Base-by-base conservation (phyloP, 53 echinoderm and acorn worm species). In the Stichopus horrens region DNA sequence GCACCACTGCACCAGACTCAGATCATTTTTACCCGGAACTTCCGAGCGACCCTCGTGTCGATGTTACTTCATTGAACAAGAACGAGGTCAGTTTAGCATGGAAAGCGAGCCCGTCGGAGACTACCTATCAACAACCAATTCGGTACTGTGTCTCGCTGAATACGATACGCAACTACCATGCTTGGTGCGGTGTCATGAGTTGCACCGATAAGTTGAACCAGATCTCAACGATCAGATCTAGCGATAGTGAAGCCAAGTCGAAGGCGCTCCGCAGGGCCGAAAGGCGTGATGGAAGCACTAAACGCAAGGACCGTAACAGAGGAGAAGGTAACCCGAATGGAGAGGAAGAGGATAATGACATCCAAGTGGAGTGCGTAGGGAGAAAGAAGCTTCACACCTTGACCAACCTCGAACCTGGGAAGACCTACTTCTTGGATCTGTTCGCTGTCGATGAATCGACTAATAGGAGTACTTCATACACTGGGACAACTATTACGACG, bases 1-100 rank as follows among this genome's bases (percentile, higher is more conserved):
- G 96, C 5, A 99, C 99, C 56, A 94, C 96, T 23, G 90, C 94
- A 0, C 96, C 99, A n/a, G 92, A 99, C 53, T 96, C 99, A 23
- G 98, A 97, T 92, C 94, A 95, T 74, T 77, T 93, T 86, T 95
- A 86, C 58, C 98, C 98, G 23, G 94, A 94, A 37, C 88, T 95
- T 74, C 98, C 98, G 23, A 93, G 92, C 74, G 98, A 97, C 79
- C 92, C 98, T 18, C 76, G 90, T 8, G 89, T 97, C n/a, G 95
- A 97, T 86, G 89, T 97, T 53, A 97, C 98, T 22, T 90, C 98
- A 59, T 89, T 90, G 22, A 78, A 88, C 37, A 95, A 92, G 90
- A 95, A 97, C 57, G 87, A 87, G 16, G 93, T 95, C 53, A 91
- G 95, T 5, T 76, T 97, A 53, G 98, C 95, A 7, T 97, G 98